Evolutionary conservation across 2,797 vertebrate genomes (phyloP).

Genomic region (Sebastes aleutianus): DNA sequence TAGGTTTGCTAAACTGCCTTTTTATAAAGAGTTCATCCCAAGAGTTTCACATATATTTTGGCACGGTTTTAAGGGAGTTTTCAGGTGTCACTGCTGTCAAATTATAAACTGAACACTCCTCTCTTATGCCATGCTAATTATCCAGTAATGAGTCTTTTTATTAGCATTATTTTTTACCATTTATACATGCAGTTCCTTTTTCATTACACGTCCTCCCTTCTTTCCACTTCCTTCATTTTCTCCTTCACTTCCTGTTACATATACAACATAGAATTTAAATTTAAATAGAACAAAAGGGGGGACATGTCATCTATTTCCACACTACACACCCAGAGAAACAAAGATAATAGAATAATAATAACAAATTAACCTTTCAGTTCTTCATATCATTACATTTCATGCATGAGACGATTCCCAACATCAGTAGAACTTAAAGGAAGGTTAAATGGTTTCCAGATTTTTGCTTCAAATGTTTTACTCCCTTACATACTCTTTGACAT

Average conservation of each 20-base stretch:
- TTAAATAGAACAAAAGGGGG: not conserved
- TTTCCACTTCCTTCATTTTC: not conserved
- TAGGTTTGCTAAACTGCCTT: not conserved
- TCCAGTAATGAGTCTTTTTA: not conserved
- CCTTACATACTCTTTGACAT: too few relatives aligned
- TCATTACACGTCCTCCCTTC: not conserved
- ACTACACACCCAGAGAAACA: not conserved
- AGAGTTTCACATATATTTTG: not conserved
- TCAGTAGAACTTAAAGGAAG: rapidly evolving
- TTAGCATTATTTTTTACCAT: not conserved
- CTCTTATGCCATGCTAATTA: not conserved
- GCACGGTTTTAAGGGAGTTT: not conserved
- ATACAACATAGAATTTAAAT: not conserved
- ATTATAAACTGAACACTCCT: not conserved
- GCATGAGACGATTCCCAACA: too few relatives aligned
- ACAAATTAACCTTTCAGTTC: not conserved
- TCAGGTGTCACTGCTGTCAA: not conserved
- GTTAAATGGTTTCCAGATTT: too few relatives aligned
- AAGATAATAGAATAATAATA: not conserved
- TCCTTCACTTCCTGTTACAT: not conserved
- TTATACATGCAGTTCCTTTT: not conserved
- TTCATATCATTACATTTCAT: not conserved
- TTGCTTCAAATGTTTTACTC: not conserved
- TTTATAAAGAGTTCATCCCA: not conserved
- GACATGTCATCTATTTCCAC: rapidly evolving